Evolutionary conservation across 23 tunicate genomes (phyloP), one percentile per base, ranked within the genome.

Genomic region (Halocynthia aurantium): DNA sequence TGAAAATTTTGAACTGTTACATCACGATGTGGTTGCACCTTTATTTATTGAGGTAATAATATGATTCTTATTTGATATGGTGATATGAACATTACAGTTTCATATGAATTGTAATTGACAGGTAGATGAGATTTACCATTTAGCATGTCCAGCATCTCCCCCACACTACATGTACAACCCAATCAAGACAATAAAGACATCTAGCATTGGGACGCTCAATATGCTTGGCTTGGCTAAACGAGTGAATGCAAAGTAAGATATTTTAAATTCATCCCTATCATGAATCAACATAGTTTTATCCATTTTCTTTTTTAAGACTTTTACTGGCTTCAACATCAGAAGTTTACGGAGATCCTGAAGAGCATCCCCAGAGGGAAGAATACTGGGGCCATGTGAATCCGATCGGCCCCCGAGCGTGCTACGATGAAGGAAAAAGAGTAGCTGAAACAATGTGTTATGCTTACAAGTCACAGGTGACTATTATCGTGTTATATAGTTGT

Each of bases 341-440:
- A 51, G 88, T 93, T 61, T 93, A 93, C 77, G 98, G 98, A 6
- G 98, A 93, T 57, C 98, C 98, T 7, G 94, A 93, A 81, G 94
- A 87, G 54, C 98, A 93, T 62, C 98, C 98, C 7, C 98, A 93
- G 64, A 80, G 72, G 6, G 98, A 93, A 74, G 53, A 78, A 6
- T 93, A 93, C 61, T 93, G 98, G 98, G 98, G 98, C 21, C 93
- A 93, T 81, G 98, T 93, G 10, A 93, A 93, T 72, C 98, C 98
- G 0, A 93, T 93, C 76, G 98, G 98, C 8, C 98, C 98, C 6
- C 40, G 98, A 50, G 98, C 98, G 11, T 93, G 98, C 58, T 93
- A 93, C 81, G 98, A 93, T 76, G 98, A 93, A 57, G 98, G 98
- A 19, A 93, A 93, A 69, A 67, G 98, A 63, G 98, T 93, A 53